phyloP scores from a whole-genome alignment of 2,797 vertebrate species.

The Petrocephalus sullivani region DNA sequence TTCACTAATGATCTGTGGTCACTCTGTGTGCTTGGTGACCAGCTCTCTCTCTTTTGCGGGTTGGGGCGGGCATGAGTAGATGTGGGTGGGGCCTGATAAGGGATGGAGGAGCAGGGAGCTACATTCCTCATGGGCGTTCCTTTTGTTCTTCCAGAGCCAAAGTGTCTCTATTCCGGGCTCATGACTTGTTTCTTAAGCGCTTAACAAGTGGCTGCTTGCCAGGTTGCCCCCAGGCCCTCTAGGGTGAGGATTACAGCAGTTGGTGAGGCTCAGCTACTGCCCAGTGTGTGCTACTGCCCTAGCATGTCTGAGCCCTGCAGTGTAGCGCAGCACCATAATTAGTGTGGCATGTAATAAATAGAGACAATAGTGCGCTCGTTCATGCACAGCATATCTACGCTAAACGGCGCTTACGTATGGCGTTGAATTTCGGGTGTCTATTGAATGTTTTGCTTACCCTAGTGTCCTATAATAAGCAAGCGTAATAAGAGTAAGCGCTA shows the following conservation, averaged over 20 bases:
- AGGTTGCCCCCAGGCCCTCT: not conserved
- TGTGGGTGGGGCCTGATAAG: not conserved
- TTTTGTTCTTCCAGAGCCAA: not conserved
- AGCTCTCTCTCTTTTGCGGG: not conserved
- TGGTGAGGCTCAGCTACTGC: not conserved
- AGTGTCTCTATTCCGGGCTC: not conserved
- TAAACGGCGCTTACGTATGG: not conserved
- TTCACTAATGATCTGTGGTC: not conserved
- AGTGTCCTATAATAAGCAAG: not conserved
- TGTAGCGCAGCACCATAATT: not conserved
- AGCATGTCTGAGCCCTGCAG: not conserved
- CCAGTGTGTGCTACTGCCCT: not conserved
- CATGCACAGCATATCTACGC: not conserved
- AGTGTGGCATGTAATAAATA: not conserved
- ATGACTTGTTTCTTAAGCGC: not conserved
- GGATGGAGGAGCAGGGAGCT: not conserved
- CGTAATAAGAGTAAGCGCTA: not conserved
- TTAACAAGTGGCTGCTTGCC: not conserved
- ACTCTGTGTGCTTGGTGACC: not conserved
- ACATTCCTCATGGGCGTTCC: not conserved
- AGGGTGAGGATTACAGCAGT: not conserved
- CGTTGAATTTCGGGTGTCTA: not conserved
- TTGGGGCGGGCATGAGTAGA: not conserved
- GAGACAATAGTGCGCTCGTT: not conserved
- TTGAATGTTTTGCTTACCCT: not conserved